A percentile compares a stretch with the other conserved stretches of the same genome.
Evolutionary conservation across 2,888 invertebrate species (phyloP).

Genomic region (Lucinisca nassula): DNA sequence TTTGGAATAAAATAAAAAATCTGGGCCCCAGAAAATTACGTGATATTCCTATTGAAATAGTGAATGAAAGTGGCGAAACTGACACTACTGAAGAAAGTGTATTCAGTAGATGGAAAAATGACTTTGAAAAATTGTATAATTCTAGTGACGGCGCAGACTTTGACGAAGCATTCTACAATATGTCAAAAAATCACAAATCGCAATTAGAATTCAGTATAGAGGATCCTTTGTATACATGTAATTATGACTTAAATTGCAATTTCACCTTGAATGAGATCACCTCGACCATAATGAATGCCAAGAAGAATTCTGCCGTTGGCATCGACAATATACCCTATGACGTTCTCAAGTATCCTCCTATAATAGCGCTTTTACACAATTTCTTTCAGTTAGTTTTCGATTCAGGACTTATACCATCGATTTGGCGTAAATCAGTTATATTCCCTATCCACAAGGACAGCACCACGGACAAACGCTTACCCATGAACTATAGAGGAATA

Average conservation of each 20-base stretch:
- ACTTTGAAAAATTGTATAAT: not conserved
- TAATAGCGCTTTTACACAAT: slow-evolving; percentile 22
- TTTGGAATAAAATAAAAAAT: not conserved
- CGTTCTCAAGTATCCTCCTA: not conserved
- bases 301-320: not conserved
- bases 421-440: slow-evolving; percentile 36
- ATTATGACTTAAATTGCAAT: not conserved
- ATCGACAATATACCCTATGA: not conserved
- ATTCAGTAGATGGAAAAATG: not conserved
- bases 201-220: not conserved
- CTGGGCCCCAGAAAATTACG: not conserved
- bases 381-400: slow-evolving; percentile 41
- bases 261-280: not conserved
- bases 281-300: slow-evolving; percentile 5
- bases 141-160: not conserved
- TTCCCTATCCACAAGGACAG: slow-evolving; percentile 23
- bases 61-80: not conserved
- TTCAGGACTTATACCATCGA: slow-evolving; percentile 20
- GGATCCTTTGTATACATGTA: not conserved
- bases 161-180: not conserved
- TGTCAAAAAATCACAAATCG: not conserved
- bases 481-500: slow-evolving; percentile 45
- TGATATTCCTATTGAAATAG: not conserved
- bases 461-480: not conserved
- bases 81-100: not conserved